Base-by-base conservation (phyloP, 1,140 invertebrate genomes). In the Saccostrea glomerata region DNA sequence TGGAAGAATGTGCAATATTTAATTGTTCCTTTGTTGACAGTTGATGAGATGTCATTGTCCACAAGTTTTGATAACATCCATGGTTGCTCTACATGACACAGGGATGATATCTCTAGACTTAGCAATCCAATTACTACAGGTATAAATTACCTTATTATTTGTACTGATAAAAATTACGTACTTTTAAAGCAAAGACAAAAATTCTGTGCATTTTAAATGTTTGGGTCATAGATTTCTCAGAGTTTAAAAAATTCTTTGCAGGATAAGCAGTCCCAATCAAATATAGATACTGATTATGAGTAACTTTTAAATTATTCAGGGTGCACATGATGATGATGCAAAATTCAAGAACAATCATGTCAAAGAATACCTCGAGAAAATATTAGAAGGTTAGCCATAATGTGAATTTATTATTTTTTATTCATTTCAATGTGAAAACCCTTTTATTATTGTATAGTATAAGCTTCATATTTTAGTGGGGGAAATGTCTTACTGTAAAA, bases 61-160 rank as follows among this genome's bases (percentile, higher is more conserved):
- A 0, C 63, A 87, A 20, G 83, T 87, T 9, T 82, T 91, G 20
- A 89, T 91, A 3, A 36, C 66, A 5, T 87, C 86, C 20, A 63
- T 91, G 12, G 87, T 91, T 20, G 47, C 85, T 60, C 63, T 91
- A 60, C 87, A 88, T 88, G 90, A 91, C 82, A 88, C 54, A 55
- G 90, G 90, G 11, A 88, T 86, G 15, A 89, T 91, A 25, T 84
- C 89, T 11, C 66, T 88, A 82, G 90, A 91, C 55, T 83, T 89
- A 20, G 90, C 90, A 23, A 91, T 90, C 25, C 88, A 55, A 55
- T 60, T 91, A 30, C 40, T 91, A 40, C 90, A 91, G 90, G 90
- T 90, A 60, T n/a, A n/a, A n/a, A 55, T 20, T 54, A n/a, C 11
- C 13, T 47, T 47, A 2, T 47, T 47, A 9, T 6, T 5, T 47